Conservation (phyloP, 2,888 invertebrate genomes). For the Quadriops clusia region DNA sequence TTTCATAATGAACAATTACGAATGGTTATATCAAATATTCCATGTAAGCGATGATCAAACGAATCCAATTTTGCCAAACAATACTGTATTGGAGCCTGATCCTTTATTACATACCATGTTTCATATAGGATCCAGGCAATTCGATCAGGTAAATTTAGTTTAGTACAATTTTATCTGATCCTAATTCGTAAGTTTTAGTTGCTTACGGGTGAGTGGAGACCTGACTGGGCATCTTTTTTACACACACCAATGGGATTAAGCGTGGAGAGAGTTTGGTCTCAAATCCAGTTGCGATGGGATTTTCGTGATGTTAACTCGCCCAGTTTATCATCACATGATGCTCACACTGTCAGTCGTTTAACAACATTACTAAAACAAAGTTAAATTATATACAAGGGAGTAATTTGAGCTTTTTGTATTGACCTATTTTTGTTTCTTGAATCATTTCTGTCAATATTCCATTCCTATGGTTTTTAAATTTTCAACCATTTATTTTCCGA, state of each 20-base stretch:
- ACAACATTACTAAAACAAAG: conserved; percentile 27
- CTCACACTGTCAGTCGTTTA: conserved; percentile 28
- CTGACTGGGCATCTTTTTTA: conserved; percentile 40
- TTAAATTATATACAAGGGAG: too few species aligned
- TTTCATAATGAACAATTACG: conserved; percentile 56
- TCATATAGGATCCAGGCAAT: conserved; percentile 60
- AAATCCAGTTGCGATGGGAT: conserved; percentile 40
- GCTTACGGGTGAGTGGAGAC: conserved; percentile 37
- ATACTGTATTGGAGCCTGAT: conserved; percentile 29
- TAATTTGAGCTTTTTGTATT: too few species aligned
- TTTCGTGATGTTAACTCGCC: conserved; percentile 33
- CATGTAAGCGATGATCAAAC: conserved; percentile 34
- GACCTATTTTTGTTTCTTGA: too few species aligned
- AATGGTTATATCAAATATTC: conserved; percentile 53
- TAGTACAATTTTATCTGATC: background rate
- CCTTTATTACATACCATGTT: conserved; percentile 67
- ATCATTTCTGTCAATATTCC: too few species aligned
- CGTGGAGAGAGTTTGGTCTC: conserved; percentile 37
- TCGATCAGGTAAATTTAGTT: conserved; percentile 53
- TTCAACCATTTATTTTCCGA: too few species aligned
- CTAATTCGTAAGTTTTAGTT: conserved; percentile 28
- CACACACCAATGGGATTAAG: conserved; percentile 39
- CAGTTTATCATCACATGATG: conserved; percentile 24
- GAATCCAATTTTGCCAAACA: conserved; percentile 30
- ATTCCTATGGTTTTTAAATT: too few species aligned